Percentiles rank a stretch among this genome's conserved stretches.
These are phyloP conservation scores for Gallinago stenura DNA, from an alignment of 2,797 vertebrate species.

Conservation along the genomic window DNA sequence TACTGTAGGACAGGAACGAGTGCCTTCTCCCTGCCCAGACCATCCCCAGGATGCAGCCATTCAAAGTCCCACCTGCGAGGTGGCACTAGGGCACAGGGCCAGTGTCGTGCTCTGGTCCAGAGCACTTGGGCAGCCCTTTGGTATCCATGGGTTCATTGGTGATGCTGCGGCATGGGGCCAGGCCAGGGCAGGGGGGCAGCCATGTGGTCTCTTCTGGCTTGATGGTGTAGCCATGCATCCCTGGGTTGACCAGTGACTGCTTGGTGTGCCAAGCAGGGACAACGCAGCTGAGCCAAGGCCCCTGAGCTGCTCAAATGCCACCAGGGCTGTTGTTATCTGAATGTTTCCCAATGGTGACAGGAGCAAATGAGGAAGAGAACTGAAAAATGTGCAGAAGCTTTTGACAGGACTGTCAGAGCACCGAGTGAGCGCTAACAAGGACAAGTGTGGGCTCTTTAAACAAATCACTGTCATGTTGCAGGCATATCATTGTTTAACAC, in stretches of 20 bases:
- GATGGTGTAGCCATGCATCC: not conserved
- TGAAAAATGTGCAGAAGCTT: slow-evolving; percentile 49
- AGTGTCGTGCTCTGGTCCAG: rapidly evolving
- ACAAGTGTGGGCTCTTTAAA: slow-evolving; percentile 66
- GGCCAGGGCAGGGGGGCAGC: not conserved
- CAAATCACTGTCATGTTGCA: slow-evolving; percentile 72
- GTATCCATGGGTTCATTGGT: not conserved
- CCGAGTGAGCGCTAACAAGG: slow-evolving; percentile 54
- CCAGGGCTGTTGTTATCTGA: not conserved
- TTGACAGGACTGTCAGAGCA: slow-evolving; percentile 66
- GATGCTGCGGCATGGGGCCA: not conserved
- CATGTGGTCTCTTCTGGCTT: rapidly evolving
- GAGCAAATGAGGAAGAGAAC: slow-evolving; percentile 59
- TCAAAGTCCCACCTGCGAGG: not conserved
- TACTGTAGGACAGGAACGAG: not conserved
- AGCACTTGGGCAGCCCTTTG: not conserved
- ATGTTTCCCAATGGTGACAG: slow-evolving; percentile 53
- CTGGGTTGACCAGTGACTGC: not conserved
- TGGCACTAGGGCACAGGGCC: not conserved
- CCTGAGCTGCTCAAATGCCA: slow-evolving; percentile 16
- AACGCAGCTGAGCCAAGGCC: not conserved
- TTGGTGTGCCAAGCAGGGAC: rapidly evolving
- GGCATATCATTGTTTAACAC: slow-evolving; percentile 59
- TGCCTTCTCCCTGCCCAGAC: rapidly evolving
- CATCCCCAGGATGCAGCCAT: rapidly evolving